Evolutionary conservation across 2,797 vertebrate genomes (phyloP), one percentile per base, ranked within the genome.

Genomic region (Hydrolagus colliei): DNA sequence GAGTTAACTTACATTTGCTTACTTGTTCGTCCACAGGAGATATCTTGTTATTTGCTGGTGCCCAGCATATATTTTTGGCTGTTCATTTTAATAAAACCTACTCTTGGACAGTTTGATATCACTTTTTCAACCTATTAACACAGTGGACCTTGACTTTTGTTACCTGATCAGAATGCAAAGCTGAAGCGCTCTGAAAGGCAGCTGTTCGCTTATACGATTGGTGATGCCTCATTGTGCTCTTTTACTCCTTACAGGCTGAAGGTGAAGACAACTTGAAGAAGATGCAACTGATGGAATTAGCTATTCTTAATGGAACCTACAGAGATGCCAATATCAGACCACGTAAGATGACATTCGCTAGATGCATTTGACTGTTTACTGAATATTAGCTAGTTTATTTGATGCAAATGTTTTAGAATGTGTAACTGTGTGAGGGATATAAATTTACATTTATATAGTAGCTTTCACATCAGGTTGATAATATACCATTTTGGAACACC

Each of bases 201-300:
- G 62, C 12, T 72, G 14, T 72, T 62, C 9, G 35, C 14, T 12
- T 22, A 67, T 63, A 22, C 86, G 59, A 63, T 86, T 72, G 16
- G 35, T 18, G 41, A 20, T 71, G 16, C 12, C 32, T 35, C 20
- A 73, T 63, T 61, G 22, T 52, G 41, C 41, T 52, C 6, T 52
- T 52, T 52, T 52, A 52, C 11, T 86, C 62, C 76, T 16, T 62
- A 11, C 90, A 95, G 95, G 94, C 94, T 16, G 95, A 95, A 88
- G 94, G 95, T 78, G 95, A 95, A 88, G 95, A 95, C 89, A 95
- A 95, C 88, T 92, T 95, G 90, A 95, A 95, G 92, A 95, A 95
- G 91, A 95, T 95, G 93, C 95, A 95, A 89, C 91, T 95, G 88
- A 95, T 95, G 95, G 95, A 95, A 88, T 90, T 95, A 6, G 95